Evolutionary conservation across 2,797 vertebrate genomes (phyloP).

Genomic region (Sebastes ruberrimus): DNA sequence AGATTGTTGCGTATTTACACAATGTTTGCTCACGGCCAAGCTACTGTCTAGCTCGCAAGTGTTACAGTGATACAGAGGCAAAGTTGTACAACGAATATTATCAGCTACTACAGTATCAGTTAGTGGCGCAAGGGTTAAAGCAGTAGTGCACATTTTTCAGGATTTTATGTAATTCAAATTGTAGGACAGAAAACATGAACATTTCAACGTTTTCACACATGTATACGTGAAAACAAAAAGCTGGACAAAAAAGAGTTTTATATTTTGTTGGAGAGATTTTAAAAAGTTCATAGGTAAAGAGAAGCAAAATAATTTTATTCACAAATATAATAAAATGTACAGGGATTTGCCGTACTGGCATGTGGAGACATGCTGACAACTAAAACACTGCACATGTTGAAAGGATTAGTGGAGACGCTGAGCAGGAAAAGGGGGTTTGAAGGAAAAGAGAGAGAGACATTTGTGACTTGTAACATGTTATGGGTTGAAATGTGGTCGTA

Average conservation of each 20-base stretch:
- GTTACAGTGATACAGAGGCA: background rate
- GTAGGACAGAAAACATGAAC: background rate
- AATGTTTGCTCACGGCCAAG: background rate
- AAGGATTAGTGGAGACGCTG: conserved; percentile 38
- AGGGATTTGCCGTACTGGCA: conserved; percentile 4
- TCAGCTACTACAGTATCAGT: background rate
- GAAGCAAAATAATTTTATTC: background rate
- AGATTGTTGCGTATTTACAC: background rate
- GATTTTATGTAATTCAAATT: background rate
- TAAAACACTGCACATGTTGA: conserved; percentile 37
- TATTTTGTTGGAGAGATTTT: background rate
- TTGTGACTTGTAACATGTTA: conserved; percentile 34
- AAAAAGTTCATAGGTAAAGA: background rate
- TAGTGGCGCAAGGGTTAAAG: background rate
- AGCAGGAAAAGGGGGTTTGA: conserved; percentile 26
- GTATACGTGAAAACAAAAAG: background rate
- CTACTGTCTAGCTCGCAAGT: background rate
- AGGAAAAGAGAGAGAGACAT: conserved; percentile 26
- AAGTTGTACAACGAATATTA: background rate
- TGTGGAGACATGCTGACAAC: conserved; percentile 3
- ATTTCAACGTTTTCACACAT: background rate
- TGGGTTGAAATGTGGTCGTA: conserved; percentile 25
- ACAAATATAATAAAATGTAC: background rate
- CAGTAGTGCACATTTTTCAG: no score
- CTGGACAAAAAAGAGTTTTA: background rate